Base-by-base conservation (phyloP, 2,888 invertebrate genomes). In the Dione vanillae region DNA sequence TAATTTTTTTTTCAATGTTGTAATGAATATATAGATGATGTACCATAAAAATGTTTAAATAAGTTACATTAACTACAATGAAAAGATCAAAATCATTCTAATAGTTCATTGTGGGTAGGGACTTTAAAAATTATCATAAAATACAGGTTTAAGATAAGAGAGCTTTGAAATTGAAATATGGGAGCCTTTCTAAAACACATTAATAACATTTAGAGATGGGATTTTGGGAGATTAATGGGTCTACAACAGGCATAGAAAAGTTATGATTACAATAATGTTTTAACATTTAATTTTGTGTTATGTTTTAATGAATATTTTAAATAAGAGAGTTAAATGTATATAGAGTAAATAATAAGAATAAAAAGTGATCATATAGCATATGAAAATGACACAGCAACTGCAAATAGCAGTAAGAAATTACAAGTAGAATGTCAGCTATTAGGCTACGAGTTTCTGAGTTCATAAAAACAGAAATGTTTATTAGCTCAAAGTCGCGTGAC, bases 401-500 rank as follows among this genome's bases (percentile, higher is more conserved):
- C n/a, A 52, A 12, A 14, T 52, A 52, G 20, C 0, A 1, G 19
- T 19, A 20, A 1, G 14, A n/a, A 7, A 35, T 12, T 35, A 52
- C 14, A 52, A 35, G n/a, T 14, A 37, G 3, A 16, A 40, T 16
- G 16, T 37, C 37, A 37, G 54, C 16, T 37, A 7, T 54, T 37
- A 11, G 5, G 27, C 5, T 56, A n/a, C 16, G 19, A 56, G 40
- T 40, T 37, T 56, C 56, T 1, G 16, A 56, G 35, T 12, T 11
- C 27, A 61, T 61, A 61, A 35, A 45, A 61, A 45, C 61, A 27
- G 35, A 61, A 27, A 27, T 27, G 27, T 45, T 56, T 56, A 45
- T 59, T 45, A 71, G 47, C 40, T 20, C 12, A 20, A 9, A 67
- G 49, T 75, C 70, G 73, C 74, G 76, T 77, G 75, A 75, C 73